phyloP scores from a whole-genome alignment of 2,888 invertebrate genomes.

The Protonemura montana region DNA sequence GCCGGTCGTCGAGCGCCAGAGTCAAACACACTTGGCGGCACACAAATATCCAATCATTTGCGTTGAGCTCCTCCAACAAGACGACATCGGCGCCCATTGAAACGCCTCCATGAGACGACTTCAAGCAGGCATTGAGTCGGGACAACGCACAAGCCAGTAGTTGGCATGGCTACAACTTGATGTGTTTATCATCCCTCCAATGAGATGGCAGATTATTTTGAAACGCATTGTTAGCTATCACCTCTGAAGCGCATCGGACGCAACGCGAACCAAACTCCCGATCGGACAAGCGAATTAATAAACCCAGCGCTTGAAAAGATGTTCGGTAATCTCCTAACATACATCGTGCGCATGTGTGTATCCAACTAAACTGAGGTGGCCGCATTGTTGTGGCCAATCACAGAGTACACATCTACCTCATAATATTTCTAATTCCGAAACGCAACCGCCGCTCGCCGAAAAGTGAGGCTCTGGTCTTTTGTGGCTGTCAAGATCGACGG shows the following conservation, averaged over 20 bases:
- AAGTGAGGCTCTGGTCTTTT: neutral
- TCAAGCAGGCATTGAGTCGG: neutral
- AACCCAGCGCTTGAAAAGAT: slow-evolving; percentile 9
- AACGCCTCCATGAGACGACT: neutral
- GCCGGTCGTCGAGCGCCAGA: neutral
- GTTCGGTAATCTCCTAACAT: slow-evolving; percentile 27
- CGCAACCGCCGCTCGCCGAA: neutral
- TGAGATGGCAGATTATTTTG: slow-evolving; percentile 29
- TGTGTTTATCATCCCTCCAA: neutral
- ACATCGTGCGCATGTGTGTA: neutral
- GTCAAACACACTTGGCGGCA: too few species aligned
- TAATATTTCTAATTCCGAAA: neutral
- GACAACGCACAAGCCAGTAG: slow-evolving; percentile 31
- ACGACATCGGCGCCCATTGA: too few species aligned
- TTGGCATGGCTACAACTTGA: slow-evolving; percentile 18
- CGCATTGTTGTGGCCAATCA: slow-evolving; percentile 29
- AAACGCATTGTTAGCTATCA: slow-evolving; percentile 34
- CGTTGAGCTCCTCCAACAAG: too few species aligned
- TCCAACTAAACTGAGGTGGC: neutral
- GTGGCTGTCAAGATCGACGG: neutral
- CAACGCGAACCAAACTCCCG: neutral
- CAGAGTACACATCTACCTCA: neutral
- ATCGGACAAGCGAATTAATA: slow-evolving; percentile 40
- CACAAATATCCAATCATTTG: too few species aligned
- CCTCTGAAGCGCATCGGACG: neutral